phyloP scores from a whole-genome alignment of 1,140 invertebrate genomes.

The Vanessa tameamea region DNA sequence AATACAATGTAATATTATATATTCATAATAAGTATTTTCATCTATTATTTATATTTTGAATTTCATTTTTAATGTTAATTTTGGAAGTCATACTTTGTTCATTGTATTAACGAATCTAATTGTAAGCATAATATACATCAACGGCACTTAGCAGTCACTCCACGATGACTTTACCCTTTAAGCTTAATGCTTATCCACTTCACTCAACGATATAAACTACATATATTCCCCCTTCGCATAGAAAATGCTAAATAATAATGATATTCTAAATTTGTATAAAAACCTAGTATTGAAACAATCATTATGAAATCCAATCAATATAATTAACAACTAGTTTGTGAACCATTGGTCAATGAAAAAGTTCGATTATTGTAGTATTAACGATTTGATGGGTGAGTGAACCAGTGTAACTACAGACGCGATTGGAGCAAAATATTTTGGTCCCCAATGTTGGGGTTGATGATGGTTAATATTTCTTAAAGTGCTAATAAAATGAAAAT shows the following conservation, averaged over 20 bases:
- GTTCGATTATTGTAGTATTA: too few species aligned
- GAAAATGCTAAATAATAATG: not conserved
- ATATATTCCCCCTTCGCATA: not conserved
- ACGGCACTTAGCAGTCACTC: not conserved
- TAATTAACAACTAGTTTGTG: too few species aligned
- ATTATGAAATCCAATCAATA: not conserved
- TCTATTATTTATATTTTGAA: too few species aligned
- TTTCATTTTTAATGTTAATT: not conserved
- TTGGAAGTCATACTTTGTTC: not conserved
- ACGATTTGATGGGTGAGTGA: too few species aligned
- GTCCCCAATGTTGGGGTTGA: too few species aligned
- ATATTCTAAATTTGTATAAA: not conserved
- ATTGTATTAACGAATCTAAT: not conserved
- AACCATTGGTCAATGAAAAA: too few species aligned
- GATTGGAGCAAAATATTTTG: too few species aligned
- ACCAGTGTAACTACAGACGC: too few species aligned
- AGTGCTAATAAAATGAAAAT: too few species aligned
- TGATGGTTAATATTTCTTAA: too few species aligned
- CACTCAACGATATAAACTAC: conserved; percentile 7
- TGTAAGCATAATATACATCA: not conserved
- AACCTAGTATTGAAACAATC: not conserved
- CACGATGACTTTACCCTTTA: conserved; percentile 5
- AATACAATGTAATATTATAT: too few species aligned
- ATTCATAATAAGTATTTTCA: too few species aligned
- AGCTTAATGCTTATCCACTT: conserved; percentile 8